Base-by-base conservation (phyloP, 2,888 invertebrate genomes). In the Opisthograptis luteolata region DNA sequence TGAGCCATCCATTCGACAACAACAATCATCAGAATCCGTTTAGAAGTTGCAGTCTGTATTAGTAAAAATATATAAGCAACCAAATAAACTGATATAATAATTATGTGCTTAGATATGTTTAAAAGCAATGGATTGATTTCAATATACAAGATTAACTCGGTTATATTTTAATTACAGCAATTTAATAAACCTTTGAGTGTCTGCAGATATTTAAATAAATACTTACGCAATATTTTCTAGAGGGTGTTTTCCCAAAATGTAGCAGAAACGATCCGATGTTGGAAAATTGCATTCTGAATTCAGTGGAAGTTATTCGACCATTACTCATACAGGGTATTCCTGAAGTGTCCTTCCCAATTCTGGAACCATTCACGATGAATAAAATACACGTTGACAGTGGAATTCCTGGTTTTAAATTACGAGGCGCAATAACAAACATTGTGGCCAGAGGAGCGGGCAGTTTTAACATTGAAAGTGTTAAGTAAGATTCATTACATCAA, bases 281-380 rank as follows among this genome's bases (percentile, higher is more conserved):
- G 7, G 15, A 9, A 9, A 15, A 27, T 17, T 37, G 37, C 15
- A 9, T 37, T 6, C n/a, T 27, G 2, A 17, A 17, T 2, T 4
- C 4, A 3, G 17, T 27, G 17, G 27, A 25, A 17, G 4, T 9
- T 9, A 7, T 17, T 7, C 24, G 37, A 7, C 15, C 6, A 2
- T 3, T 9, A 0, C 25, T 37, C 27, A 27, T 9, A 3, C 4
- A 15, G 0, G 37, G 37, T 3, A 28, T 39, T 2, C 28, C 39
- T 0, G 28, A 39, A 4, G 30, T 39, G 2, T 10, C 7, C 12
- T 19, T 39, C 7, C 39, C 39, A 4, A 2, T 3, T 8, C n/a
- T 39, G 15, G 39, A 39, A 12, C 28, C 39, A 6, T 39, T 39
- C 8, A 20, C 3, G 7, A n/a, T 39, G 20, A 6, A 28, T 4